Evolutionary conservation across 2,113 vertebrate genomes (phyloP).

Genomic region (Laterallus jamaicensis): DNA sequence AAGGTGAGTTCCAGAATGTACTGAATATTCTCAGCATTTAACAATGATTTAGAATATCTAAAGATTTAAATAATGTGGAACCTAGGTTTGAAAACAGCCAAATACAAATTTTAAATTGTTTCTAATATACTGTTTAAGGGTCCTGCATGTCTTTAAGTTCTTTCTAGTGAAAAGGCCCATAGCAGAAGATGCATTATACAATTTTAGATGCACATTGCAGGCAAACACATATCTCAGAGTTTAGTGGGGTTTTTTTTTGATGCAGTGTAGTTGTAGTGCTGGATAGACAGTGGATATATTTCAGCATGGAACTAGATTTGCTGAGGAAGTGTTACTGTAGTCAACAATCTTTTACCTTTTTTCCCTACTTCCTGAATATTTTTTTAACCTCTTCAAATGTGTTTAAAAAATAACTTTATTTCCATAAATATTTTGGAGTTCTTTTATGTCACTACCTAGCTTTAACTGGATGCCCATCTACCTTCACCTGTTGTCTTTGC

Average conservation of each 20-base stretch:
- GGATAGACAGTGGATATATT: not conserved
- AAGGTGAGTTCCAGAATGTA: not conserved
- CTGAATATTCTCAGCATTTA: not conserved
- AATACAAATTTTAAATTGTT: not conserved
- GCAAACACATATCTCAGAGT: not conserved
- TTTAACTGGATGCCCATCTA: not conserved
- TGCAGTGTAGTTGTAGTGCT: not conserved
- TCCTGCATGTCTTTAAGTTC: not conserved
- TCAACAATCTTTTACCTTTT: not conserved
- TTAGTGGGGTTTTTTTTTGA: not conserved
- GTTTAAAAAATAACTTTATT: not conserved
- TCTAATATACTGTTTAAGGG: not conserved
- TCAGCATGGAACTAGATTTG: not conserved
- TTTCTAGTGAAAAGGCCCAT: not conserved
- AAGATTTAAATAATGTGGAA: not conserved
- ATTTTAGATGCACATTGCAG: not conserved
- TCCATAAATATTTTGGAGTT: not conserved
- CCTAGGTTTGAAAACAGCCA: not conserved
- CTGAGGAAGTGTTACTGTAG: not conserved
- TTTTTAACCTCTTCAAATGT: not conserved
- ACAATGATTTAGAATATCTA: not conserved
- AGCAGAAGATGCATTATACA: not conserved
- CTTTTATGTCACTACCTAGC: not conserved
- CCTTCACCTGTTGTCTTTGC: rapidly evolving
- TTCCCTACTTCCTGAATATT: not conserved